Base-by-base conservation (phyloP, 2,888 invertebrate genomes). In the Dione vanillae region DNA sequence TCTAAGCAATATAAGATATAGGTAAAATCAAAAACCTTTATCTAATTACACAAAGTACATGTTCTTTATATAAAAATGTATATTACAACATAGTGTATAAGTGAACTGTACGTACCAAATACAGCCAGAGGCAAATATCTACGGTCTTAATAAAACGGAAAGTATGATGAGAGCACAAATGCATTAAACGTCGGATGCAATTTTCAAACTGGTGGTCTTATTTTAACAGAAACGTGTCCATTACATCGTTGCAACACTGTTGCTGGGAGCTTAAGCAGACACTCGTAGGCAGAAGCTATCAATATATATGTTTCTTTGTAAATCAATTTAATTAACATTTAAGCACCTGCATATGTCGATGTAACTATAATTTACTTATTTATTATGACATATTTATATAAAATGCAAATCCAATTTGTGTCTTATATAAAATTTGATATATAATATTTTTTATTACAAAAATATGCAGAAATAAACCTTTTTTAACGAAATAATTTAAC, bases 151-250 rank as follows among this genome's bases (percentile, higher is more conserved):
- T 61, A 64, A 49, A 45, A 64, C 16, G 19, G 37, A 49, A 49
- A 49, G 37, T 64, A 49, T 37, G 37, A 64, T 49, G 35, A 64
- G 14, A 20, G 47, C 49, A 47, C 64, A 16, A 64, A 47, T 49
- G 47, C 14, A 64, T 64, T 64, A 64, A 64, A 49, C 64, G 59
- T 61, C 43, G 64, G 64, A 64, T 64, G 64, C 49, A 49, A 64
- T 64, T 64, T 49, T 64, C 64, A 64, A 64, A 64, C 16, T 64
- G 64, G 64, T 64, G 64, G 64, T 64, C 64, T 64, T 64, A 64
- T 64, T 64, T 64, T 64, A 64, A 49, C 64, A 64, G 64, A 47
- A 47, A 37, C 64, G 49, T 64, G 64, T 64, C 59, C 59, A 61
- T 61, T 64, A 64, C 49, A 37, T 64, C 47, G 64, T 64, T 64